phyloP scores from a whole-genome alignment of 2,797 vertebrate species.

The Propithecus perrieri region DNA sequence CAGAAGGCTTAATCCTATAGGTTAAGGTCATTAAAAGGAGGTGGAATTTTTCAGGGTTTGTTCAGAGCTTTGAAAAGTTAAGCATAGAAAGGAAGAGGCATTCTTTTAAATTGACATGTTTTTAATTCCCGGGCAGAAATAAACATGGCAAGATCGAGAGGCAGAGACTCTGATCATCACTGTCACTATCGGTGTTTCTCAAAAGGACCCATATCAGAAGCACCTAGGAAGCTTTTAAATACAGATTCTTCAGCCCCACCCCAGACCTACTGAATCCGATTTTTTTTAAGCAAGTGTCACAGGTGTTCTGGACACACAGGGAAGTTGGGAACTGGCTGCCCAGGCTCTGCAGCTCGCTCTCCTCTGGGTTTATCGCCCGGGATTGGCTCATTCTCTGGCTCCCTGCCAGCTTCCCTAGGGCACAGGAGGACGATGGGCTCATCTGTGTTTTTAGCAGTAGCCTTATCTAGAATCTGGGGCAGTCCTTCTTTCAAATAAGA shows the following conservation, averaged over 20 bases:
- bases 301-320: background rate
- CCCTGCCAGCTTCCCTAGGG: background rate
- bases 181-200: background rate
- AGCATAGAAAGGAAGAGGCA: background rate
- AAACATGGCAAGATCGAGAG: background rate
- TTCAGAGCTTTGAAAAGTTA: background rate
- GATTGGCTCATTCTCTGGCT: background rate
- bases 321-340: background rate
- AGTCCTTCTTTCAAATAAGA: background rate
- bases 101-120: constrained; percentile 3
- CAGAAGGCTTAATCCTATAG: background rate
- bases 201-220: background rate
- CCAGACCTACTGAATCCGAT: background rate
- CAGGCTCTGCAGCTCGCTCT: background rate
- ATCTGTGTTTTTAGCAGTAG: background rate
- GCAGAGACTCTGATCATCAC: background rate
- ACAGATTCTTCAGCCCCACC: background rate
- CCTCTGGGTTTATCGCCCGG: background rate
- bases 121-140: background rate
- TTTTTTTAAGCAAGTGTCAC: background rate
- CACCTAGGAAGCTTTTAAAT: background rate
- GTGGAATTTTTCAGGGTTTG: background rate
- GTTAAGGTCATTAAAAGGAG: background rate
- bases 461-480: constrained; percentile 22
- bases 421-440: background rate